Percentiles rank a stretch among this genome's conserved stretches.
Conservation (phyloP, 1,140 invertebrate genomes). For the Leptinotarsa texana region DNA sequence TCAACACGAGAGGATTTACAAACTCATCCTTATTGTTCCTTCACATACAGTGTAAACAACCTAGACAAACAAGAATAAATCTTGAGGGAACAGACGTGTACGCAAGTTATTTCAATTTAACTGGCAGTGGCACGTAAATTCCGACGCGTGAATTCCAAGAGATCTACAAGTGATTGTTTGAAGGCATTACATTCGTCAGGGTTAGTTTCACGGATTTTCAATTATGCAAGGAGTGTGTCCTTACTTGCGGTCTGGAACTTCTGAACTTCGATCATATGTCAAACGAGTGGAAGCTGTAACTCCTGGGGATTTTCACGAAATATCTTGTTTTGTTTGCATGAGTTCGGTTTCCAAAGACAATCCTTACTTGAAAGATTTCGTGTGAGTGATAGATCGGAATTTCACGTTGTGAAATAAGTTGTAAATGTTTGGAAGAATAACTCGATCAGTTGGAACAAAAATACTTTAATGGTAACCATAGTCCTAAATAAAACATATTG, state of each 20-base stretch:
- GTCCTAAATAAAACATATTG: too few species aligned
- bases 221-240: constrained; percentile 11
- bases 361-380: too few species aligned
- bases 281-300: not conserved
- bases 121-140: constrained; percentile 10
- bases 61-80: constrained; percentile 8
- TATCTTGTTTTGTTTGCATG: not conserved
- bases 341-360: too few species aligned
- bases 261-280: constrained; percentile 1
- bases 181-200: constrained; percentile 12
- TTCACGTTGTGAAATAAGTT: too few species aligned
- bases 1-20: not conserved
- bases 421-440: too few species aligned
- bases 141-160: constrained; percentile 12
- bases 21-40: constrained; percentile 2
- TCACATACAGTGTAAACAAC: not conserved
- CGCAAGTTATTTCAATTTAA: constrained; percentile 12
- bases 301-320: not conserved
- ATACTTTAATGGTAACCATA: too few species aligned
- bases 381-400: too few species aligned
- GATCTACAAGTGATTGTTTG: constrained; percentile 12
- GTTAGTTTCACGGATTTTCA: constrained; percentile 18
- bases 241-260: not conserved
- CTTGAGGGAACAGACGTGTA: not conserved
- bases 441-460: too few species aligned